These are phyloP conservation scores for Acanthurus tractus DNA, from an alignment of 2,797 vertebrate genomes.

Conservation along the genomic window DNA sequence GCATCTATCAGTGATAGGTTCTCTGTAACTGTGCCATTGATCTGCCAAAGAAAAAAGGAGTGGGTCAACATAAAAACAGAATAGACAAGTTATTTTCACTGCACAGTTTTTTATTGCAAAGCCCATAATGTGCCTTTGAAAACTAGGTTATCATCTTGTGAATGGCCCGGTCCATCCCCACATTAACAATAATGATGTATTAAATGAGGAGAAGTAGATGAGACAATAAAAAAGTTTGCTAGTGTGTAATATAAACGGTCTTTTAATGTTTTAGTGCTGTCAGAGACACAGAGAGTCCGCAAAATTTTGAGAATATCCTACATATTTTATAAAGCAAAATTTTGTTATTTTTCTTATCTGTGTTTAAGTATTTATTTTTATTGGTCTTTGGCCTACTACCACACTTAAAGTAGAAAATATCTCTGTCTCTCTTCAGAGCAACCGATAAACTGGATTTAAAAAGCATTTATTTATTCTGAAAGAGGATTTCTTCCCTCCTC, in stretches of 20 bases:
- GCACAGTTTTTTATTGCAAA: background rate
- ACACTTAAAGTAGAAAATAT: constrained; percentile 22
- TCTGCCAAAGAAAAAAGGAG: constrained; percentile 80
- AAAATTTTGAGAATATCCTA: background rate
- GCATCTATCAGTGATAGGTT: constrained; percentile 98
- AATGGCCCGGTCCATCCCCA: background rate
- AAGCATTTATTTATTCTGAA: constrained; percentile 26
- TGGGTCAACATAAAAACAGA: constrained; percentile 36
- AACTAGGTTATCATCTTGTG: background rate
- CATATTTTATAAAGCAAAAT: background rate
- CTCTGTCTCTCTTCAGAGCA: constrained; percentile 14
- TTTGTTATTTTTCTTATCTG: background rate
- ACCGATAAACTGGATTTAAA: constrained; percentile 35
- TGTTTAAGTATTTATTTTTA: constrained; percentile 24
- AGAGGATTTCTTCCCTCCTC: constrained; percentile 10
- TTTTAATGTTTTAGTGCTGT: background rate
- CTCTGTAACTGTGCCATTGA: constrained; percentile 99
- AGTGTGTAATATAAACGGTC: background rate
- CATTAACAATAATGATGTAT: background rate
- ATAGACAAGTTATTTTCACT: background rate
- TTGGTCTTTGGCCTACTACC: constrained; percentile 4
- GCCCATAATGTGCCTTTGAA: background rate
- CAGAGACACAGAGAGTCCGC: background rate
- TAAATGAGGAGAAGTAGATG: background rate
- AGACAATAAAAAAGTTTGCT: constrained; percentile 6